A percentile compares a stretch with the other conserved stretches of the same genome.
These are phyloP conservation scores for Zygaena filipendulae DNA, from an alignment of 2,888 invertebrate genomes.

Conservation along the genomic window DNA sequence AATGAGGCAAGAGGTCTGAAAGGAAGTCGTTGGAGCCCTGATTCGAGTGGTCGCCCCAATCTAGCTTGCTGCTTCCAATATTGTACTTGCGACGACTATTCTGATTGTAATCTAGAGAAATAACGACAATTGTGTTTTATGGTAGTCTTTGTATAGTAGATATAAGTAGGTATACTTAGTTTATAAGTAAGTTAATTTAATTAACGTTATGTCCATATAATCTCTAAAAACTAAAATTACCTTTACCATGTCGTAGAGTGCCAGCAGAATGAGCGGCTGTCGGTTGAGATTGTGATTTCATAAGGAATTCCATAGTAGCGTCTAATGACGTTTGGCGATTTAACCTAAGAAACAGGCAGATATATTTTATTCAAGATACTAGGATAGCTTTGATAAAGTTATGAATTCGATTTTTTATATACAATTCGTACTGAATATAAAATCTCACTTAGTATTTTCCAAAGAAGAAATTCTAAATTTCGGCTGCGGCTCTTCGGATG, in stretches of 20 bases:
- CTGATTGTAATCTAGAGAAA: conserved; percentile 24
- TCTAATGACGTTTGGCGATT: conserved; percentile 49
- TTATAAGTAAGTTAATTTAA: conserved; percentile 2
- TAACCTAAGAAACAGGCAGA: too few relatives aligned
- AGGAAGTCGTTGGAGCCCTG: conserved; percentile 44
- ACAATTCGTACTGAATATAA: conserved; percentile 1
- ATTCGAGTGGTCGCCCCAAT: conserved; percentile 38
- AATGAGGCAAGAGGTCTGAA: conserved; percentile 52
- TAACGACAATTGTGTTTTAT: neutral
- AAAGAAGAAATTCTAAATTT: conserved; percentile 26
- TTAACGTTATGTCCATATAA: too few relatives aligned
- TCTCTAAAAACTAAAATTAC: conserved; percentile 23
- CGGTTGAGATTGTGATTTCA: conserved; percentile 32
- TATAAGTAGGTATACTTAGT: conserved; percentile 5
- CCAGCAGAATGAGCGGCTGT: conserved; percentile 52
- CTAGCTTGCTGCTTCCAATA: conserved; percentile 25
- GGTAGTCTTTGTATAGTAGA: neutral
- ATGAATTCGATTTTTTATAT: conserved; percentile 1
- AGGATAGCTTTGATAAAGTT: too few relatives aligned
- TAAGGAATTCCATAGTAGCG: conserved; percentile 34
- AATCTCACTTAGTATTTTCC: conserved; percentile 19
- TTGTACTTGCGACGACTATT: conserved; percentile 36
- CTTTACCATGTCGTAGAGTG: conserved; percentile 38
- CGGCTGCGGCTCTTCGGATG: conserved; percentile 23
- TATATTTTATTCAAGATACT: too few relatives aligned